Conservation (phyloP, 1,140 invertebrate genomes). For the Orchesella cincta region DNA sequence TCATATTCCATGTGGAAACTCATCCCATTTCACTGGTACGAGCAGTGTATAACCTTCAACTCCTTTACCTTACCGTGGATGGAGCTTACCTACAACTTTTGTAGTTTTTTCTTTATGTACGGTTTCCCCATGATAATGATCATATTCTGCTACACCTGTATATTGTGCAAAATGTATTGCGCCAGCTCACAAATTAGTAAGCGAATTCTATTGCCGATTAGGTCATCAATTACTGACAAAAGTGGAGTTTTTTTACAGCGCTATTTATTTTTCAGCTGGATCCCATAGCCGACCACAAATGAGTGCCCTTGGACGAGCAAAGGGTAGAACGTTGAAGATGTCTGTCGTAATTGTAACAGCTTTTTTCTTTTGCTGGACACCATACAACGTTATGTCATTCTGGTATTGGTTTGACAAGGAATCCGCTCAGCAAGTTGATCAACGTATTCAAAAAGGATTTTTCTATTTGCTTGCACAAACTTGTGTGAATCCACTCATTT, state of each 20-base stretch:
- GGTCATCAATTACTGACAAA: not conserved
- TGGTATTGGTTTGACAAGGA: constrained; percentile 50
- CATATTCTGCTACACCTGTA: not conserved
- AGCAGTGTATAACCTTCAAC: too few relatives aligned
- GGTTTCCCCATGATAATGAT: not conserved
- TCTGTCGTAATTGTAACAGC: not conserved
- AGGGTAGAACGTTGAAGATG: not conserved
- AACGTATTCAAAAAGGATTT: constrained; percentile 60
- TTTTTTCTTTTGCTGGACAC: not conserved
- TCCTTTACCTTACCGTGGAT: too few relatives aligned
- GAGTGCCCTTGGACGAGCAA: constrained; percentile 69
- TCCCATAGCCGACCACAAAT: constrained; percentile 52
- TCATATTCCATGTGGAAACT: too few relatives aligned
- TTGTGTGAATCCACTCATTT: constrained; percentile 59
- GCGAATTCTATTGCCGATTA: not conserved
- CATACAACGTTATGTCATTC: not conserved
- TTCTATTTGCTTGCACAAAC: constrained; percentile 64
- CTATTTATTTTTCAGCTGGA: not conserved
- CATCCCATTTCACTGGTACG: too few relatives aligned
- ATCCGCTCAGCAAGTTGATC: constrained; percentile 56
- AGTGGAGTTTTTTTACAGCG: not conserved
- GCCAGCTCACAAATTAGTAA: not conserved
- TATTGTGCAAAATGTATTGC: not conserved
- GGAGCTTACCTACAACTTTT: not conserved
- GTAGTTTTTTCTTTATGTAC: not conserved